phyloP scores from a whole-genome alignment of 2,888 invertebrate genomes.

The Andricus quercusramuli region DNA sequence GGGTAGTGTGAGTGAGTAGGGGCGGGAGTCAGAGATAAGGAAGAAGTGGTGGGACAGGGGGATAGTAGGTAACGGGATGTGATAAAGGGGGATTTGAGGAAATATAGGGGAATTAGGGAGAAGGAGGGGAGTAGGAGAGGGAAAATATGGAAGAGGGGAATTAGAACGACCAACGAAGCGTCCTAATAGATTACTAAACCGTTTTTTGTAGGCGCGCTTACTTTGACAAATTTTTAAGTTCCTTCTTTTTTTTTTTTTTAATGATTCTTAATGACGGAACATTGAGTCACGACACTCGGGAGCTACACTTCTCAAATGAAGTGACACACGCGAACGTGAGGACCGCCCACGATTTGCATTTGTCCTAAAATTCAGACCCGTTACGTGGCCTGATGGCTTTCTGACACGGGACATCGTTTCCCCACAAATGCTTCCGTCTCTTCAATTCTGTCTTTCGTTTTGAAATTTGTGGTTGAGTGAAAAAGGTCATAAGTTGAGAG shows the following conservation, averaged over 20 bases:
- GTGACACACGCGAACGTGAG: slow-evolving; percentile 70
- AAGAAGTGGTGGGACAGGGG: too few species aligned
- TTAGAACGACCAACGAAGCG: too few species aligned
- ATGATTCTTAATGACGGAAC: slow-evolving; percentile 46
- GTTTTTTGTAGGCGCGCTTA: too few species aligned
- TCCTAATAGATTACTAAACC: too few species aligned
- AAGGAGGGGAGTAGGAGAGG: too few species aligned
- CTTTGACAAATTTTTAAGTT: neutral
- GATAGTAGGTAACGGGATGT: too few species aligned
- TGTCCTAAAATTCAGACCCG: slow-evolving; percentile 50
- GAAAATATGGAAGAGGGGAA: too few species aligned
- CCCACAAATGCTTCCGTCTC: slow-evolving; percentile 59
- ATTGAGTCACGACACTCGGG: slow-evolving; percentile 54
- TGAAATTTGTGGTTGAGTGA: slow-evolving; percentile 13
- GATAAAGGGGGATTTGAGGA: too few species aligned
- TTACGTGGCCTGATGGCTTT: slow-evolving; percentile 68
- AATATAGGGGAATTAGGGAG: too few species aligned
- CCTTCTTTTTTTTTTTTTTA: neutral
- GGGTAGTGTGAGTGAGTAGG: too few species aligned
- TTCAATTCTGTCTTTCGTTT: slow-evolving; percentile 9
- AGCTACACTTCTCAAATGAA: slow-evolving; percentile 64
- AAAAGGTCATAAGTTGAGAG: slow-evolving; percentile 21
- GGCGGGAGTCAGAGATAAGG: too few species aligned
- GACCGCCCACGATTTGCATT: slow-evolving; percentile 66
- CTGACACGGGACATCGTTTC: slow-evolving; percentile 74